A percentile compares a stretch with the other conserved stretches of the same genome.
These are phyloP conservation scores for Cichladusa arquata DNA, from an alignment of 2,113 vertebrate genomes.

Conservation along the genomic window DNA sequence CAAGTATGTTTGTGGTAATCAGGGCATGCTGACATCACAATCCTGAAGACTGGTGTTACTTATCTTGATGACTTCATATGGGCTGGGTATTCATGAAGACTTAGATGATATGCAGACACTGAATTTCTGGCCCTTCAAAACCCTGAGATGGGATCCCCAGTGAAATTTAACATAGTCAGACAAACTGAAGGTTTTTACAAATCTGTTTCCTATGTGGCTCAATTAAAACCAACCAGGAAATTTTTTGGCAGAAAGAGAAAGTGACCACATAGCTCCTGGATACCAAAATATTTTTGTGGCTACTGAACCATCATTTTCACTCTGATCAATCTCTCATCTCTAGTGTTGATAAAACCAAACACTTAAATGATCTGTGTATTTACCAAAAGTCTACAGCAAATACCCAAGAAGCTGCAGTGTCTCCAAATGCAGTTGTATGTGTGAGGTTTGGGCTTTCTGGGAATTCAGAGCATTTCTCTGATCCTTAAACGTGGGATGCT, in stretches of 20 bases:
- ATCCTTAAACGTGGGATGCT: background rate
- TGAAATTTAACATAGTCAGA: background rate
- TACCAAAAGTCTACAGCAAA: background rate
- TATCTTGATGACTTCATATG: background rate
- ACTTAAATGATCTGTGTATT: background rate
- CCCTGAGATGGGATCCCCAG: background rate
- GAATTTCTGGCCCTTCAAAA: background rate
- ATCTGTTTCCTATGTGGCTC: background rate
- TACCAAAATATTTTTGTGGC: background rate
- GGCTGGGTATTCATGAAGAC: background rate
- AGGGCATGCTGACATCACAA: background rate
- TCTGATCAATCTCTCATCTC: background rate
- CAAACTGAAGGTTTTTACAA: background rate
- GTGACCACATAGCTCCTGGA: background rate
- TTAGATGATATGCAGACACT: background rate
- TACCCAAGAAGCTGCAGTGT: background rate
- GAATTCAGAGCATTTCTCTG: background rate
- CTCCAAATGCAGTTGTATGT: background rate
- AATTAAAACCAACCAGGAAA: background rate
- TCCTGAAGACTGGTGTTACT: background rate
- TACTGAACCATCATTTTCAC: background rate
- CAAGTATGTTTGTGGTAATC: background rate
- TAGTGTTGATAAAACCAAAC: background rate
- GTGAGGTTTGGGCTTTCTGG: background rate
- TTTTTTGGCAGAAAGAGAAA: background rate